Evolutionary conservation across 2,113 vertebrate genomes (phyloP), one percentile per base, ranked within the genome.

Genomic region (Gallinago media): DNA sequence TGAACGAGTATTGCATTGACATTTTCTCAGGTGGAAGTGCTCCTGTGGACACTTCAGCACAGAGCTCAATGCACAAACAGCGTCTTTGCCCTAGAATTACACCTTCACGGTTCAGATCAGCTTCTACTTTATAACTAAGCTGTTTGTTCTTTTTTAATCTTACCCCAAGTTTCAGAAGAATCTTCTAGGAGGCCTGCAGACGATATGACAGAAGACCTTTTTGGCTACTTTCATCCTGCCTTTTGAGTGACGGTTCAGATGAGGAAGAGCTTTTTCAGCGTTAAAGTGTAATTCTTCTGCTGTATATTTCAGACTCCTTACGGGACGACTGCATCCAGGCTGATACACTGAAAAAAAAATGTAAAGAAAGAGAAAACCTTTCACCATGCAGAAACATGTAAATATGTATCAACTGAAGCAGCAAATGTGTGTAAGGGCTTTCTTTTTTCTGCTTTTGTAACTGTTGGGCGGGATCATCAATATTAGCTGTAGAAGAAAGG

Each of bases 161-260:
- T 95, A 97, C 95, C 96, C 32, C 25, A 78, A 71, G 31, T 42
- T 84, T 86, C 88, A 75, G 49, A 84, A 71, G 56, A 71, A n/a
- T 66, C 42, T 81, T 86, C 79, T n/a, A 62, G 52, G n/a, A 91
- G 25, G 67, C 29, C n/a, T 36, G 79, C 38, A 91, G 68, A 46
- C 5, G 58, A 42, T 4, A 9, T 31, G 34, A 71, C 3, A 36
- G 32, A 75, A 88, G 89, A 87, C 47, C 26, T 67, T 31, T 59
- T 66, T 2, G 2, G 62, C 0, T 15, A 29, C 49, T 79, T 92
- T 34, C n/a, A 68, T 52, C 9, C 13, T 31, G 52, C 1, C 4
- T 56, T 88, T 85, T 76, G 66, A 94, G 68, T 34, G 56, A 87
- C 0, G 2, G 31, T 23, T 87, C 63, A 87, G 65, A 87, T 19